Evolutionary conservation across 2,888 invertebrate species (phyloP).

Genomic region (Nomada hirtipes): DNA sequence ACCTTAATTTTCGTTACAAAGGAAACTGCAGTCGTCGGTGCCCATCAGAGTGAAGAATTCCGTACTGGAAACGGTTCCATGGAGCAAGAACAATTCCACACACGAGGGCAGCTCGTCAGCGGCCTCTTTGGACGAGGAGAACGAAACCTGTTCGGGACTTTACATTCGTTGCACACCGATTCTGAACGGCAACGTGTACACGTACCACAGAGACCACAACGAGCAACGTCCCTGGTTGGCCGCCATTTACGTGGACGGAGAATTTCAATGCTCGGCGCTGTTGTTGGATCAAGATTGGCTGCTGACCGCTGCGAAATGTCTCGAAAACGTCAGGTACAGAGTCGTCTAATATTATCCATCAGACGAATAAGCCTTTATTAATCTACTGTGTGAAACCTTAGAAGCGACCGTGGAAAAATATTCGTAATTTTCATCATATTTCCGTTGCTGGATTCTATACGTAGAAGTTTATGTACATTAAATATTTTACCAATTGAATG

Average conservation of each 20-base stretch:
- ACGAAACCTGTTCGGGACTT: slow-evolving; percentile 71
- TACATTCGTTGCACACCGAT: slow-evolving; percentile 74
- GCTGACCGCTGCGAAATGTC: slow-evolving; percentile 86
- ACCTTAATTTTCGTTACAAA: neutral
- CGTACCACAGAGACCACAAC: slow-evolving; percentile 68
- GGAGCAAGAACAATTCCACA: slow-evolving; percentile 25
- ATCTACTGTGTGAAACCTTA: no score
- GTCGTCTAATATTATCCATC: neutral
- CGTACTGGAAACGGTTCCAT: slow-evolving; percentile 37
- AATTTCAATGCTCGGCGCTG: slow-evolving; percentile 89
- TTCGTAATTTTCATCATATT: no score
- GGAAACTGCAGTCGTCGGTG: slow-evolving; percentile 31
- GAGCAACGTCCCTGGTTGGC: slow-evolving; percentile 90
- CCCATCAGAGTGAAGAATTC: slow-evolving; percentile 43
- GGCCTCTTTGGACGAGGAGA: slow-evolving; percentile 24
- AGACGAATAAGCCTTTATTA: no score
- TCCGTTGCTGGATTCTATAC: no score
- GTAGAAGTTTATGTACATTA: no score
- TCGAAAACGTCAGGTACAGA: slow-evolving; percentile 83
- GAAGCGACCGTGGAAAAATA: no score
- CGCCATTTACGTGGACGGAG: slow-evolving; percentile 89
- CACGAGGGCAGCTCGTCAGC: slow-evolving; percentile 52
- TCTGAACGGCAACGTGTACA: slow-evolving; percentile 55
- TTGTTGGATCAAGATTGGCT: slow-evolving; percentile 89
- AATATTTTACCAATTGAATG: no score